Base-by-base conservation (phyloP, 92 coral and sea anemone genomes). In the Palythoa caribaeorum region DNA sequence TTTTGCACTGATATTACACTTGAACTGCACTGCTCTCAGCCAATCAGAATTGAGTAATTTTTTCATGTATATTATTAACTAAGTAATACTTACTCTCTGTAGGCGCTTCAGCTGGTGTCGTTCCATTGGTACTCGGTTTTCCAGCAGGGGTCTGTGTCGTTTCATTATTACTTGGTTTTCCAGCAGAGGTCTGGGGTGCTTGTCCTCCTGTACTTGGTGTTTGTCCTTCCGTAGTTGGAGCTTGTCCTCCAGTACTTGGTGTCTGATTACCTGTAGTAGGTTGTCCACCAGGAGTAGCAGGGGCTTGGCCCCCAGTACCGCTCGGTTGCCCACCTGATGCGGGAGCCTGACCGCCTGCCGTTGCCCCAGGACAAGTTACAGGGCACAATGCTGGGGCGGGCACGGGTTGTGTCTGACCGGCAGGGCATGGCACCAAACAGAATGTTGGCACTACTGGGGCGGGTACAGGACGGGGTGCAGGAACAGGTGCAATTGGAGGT, bases 271-370 rank as follows among this genome's bases (percentile, higher is more conserved):
- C 70, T 44, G 92, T 52, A 63, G 83, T 59, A 44, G 87, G 54
- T 35, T 81, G 63, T 37, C 79, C 80, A 59, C 17, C 83, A 47
- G 79, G 57, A 13, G 76, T 38, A 28, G 73, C 87, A 12, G 89
- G 50, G 13, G 84, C 75, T 77, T 75, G 74, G 8, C 40, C 90
- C 73, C 57, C 83, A 19, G 87, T 74, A 6, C 86, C 36, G 5
- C 71, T 83, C 15, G 91, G 84, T n/a, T 63, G 47, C 52, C 70
- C 90, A 20, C 86, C 89, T 5, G 90, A 88, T 11, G 91, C 84
- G 6, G 93, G 81, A 3, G 71, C 90, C 48, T 73, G 57, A 9
- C 40, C 85, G 2, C 87, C 84, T 20, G 85, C 70, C 28, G 87
- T 51, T 19, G 92, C 17, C 20, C 88, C 88, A 36, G 90, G 77